These are phyloP conservation scores for Tetramorium parvispinum DNA, from an alignment of 1,140 invertebrate genomes.

Conservation along the genomic window DNA sequence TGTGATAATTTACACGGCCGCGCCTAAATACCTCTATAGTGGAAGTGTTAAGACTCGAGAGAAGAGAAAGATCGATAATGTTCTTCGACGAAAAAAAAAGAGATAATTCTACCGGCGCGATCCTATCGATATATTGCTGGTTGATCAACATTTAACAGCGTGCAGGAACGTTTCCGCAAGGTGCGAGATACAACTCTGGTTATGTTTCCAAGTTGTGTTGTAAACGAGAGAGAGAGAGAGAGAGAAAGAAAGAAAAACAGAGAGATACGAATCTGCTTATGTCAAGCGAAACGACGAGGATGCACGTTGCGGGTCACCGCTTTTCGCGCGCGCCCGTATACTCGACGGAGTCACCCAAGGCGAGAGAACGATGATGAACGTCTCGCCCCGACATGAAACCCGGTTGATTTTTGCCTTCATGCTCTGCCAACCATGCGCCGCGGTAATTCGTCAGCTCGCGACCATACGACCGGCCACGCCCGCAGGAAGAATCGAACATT, in stretches of 20 bases:
- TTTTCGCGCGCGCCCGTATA: constrained; percentile 42
- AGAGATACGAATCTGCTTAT: constrained; percentile 68
- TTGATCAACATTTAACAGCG: constrained; percentile 10
- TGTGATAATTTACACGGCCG: neutral
- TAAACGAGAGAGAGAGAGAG: constrained; percentile 65
- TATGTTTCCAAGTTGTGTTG: constrained; percentile 46
- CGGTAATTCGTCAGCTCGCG: constrained; percentile 67
- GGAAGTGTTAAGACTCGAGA: neutral
- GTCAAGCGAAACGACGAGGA: constrained; percentile 57
- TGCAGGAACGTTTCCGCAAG: constrained; percentile 16
- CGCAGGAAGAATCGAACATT: constrained; percentile 42
- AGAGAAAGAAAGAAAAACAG: constrained; percentile 53
- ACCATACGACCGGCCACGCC: constrained; percentile 66
- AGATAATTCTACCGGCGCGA: neutral
- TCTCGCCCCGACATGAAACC: constrained; percentile 60
- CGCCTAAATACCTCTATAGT: neutral
- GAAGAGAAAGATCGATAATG: constrained; percentile 1
- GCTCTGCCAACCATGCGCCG: constrained; percentile 59
- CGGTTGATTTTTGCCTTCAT: constrained; percentile 65
- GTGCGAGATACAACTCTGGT: neutral
- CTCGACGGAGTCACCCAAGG: constrained; percentile 63
- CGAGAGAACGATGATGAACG: constrained; percentile 70
- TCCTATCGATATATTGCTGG: neutral
- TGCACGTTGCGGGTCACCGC: constrained; percentile 67
- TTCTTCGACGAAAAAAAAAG: neutral